Conservation (phyloP, 2,113 vertebrate genomes). For the Echinops telfairi region DNA sequence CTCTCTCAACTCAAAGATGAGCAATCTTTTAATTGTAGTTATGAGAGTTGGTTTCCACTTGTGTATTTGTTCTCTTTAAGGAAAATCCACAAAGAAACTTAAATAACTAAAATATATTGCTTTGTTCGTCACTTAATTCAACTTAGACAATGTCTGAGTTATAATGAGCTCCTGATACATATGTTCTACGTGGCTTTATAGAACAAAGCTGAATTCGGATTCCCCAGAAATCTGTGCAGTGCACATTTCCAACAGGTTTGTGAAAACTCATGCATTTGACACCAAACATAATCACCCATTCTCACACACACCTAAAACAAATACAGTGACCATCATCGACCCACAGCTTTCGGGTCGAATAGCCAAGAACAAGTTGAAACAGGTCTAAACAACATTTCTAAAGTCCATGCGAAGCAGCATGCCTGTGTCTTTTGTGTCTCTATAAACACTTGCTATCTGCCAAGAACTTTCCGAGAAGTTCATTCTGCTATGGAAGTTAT, state of each 20-base stretch:
- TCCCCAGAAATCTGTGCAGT: background rate
- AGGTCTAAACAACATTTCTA: background rate
- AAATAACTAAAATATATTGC: conserved; percentile 20
- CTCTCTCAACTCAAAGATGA: background rate
- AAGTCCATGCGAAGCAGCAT: background rate
- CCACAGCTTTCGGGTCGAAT: too few species aligned
- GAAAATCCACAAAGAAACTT: background rate
- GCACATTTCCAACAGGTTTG: background rate
- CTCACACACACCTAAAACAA: background rate
- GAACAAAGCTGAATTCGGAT: background rate
- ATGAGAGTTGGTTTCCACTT: conserved; percentile 26
- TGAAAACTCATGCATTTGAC: background rate
- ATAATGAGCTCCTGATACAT: background rate
- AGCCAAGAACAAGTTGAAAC: background rate
- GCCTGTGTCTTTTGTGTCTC: background rate
- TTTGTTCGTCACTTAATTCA: background rate
- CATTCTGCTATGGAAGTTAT: background rate
- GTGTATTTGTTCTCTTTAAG: conserved; percentile 5
- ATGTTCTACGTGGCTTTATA: conserved; percentile 24
- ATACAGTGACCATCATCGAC: background rate
- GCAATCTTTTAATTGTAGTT: background rate
- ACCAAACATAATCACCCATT: background rate
- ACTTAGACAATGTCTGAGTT: background rate
- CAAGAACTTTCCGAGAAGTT: conserved; percentile 2
- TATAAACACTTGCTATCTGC: background rate